These are phyloP conservation scores for Bubo bubo DNA, from an alignment of 2,113 vertebrate species.

Conservation along the genomic window DNA sequence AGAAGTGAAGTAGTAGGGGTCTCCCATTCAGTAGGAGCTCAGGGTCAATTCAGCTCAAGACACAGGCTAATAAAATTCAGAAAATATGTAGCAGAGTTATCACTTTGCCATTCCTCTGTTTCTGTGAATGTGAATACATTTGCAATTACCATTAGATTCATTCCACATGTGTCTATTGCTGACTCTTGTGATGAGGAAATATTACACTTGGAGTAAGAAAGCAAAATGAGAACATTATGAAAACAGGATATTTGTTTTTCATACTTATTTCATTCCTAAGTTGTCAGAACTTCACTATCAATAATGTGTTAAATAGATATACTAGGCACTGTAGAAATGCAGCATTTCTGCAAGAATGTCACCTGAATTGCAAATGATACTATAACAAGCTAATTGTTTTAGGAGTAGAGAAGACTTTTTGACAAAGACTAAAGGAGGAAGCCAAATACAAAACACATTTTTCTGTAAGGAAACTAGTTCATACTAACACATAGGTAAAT, in stretches of 20 bases:
- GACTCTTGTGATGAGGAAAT: neutral
- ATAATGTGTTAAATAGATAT: neutral
- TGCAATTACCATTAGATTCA: neutral
- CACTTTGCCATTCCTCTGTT: neutral
- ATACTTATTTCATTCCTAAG: constrained; percentile 1
- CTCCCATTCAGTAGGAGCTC: neutral
- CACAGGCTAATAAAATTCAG: neutral
- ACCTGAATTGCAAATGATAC: constrained; percentile 15
- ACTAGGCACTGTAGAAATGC: neutral
- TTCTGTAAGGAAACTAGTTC: neutral
- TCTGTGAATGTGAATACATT: neutral
- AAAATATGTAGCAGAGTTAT: neutral
- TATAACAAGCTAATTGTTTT: neutral
- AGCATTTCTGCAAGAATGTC: neutral
- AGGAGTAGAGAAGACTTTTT: neutral
- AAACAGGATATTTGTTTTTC: neutral
- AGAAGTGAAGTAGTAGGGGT: neutral
- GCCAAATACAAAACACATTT: neutral
- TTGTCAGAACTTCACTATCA: neutral
- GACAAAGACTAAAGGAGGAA: neutral
- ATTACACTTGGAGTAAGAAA: neutral
- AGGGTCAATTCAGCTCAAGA: neutral
- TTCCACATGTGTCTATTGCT: neutral
- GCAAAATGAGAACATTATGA: neutral
- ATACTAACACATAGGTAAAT: neutral